Evolutionary conservation across 2,113 vertebrate genomes (phyloP), one percentile per base, ranked within the genome.

Genomic region (Petroica traversi): DNA sequence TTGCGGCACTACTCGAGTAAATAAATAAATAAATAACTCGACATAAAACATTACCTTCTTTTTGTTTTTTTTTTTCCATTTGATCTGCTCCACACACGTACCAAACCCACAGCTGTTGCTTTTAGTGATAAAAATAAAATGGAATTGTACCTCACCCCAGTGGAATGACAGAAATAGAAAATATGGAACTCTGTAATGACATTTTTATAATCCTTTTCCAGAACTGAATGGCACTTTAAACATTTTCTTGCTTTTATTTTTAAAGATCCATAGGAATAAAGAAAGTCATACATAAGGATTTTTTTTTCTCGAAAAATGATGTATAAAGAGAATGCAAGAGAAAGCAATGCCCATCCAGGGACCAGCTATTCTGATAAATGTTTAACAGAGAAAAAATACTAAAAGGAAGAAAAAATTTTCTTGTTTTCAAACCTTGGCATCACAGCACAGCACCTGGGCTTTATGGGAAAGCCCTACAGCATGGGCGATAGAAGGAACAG

Each of bases 81-180:
- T 88, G 83, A 74, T 84, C 83, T 67, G 40, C 40, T 94, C 55
- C 57, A 81, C 48, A 64, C 48, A 31, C 13, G 57, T 22, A 96
- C 55, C 49, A 77, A 89, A 85, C 12, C 29, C 72, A 67, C 76
- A 81, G 92, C 62, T 93, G 75, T 34, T 94, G 82, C 79, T 88
- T 80, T 92, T 85, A 93, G 79, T 41, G 72, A 86, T 84, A 95
- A 87, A 94, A 95, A 94, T 90, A 77, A 93, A 96, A 93, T 36
- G 25, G 38, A 88, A 89, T 45, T 26, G 69, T 41, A 66, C 64
- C 83, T 83, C 17, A 46, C 19, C 61, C 69, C 80, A 61, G 80
- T 40, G 75, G 63, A 95, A 66, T 55, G 64, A 82, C 34, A 92
- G 71, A 85, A 86, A 92, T 41, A 63, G 85, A 93, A 96, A 83